Base-by-base conservation (phyloP, 2,888 invertebrate genomes). In the Camponotus fellah region DNA sequence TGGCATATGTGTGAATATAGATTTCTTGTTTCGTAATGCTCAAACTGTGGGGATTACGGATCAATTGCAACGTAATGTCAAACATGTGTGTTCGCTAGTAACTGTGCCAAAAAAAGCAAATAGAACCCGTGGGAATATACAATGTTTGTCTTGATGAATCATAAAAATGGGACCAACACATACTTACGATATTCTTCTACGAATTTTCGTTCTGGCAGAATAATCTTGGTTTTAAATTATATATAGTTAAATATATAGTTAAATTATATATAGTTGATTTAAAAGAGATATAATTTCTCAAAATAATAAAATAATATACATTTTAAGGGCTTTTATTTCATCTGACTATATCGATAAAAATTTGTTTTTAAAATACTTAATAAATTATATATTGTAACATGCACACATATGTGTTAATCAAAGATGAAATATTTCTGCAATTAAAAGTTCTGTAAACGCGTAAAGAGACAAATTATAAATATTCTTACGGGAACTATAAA, bases 101-200 rank as follows among this genome's bases (percentile, higher is more conserved):
- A 88, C 86, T 86, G 92, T 92, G 92, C 93, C 92, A 93, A 93
- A 91, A 80, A 86, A 80, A 86, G 62, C 62, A 84, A 76, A 75
- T 46, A 82, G 90, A 83, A 86, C 90, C 90, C 88, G 91, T 89
- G 88, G 88, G 85, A 87, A 87, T 90, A 89, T 86, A 82, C 85
- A 83, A 84, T 82, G 80, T 86, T 85, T 80, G 86, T 79, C 79
- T 83, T 83, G 76, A 21, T 80, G 85, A 77, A 88, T 90, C 75
- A 85, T 77, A 88, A 85, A 80, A 53, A 53, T 8, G 90, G 90
- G 90, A 90, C 90, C 90, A 90, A 90, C 75, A 71, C 83, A 53
- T n/a, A 26, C 2, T 82, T 46, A 82, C 21, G 14, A 76, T 75
- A 60, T 60, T 12, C 58, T 43, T 75, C 10, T 43, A n/a, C n/a